These are phyloP conservation scores for Leptoclinus maculatus DNA, from an alignment of 2,797 vertebrate species.

Conservation along the genomic window DNA sequence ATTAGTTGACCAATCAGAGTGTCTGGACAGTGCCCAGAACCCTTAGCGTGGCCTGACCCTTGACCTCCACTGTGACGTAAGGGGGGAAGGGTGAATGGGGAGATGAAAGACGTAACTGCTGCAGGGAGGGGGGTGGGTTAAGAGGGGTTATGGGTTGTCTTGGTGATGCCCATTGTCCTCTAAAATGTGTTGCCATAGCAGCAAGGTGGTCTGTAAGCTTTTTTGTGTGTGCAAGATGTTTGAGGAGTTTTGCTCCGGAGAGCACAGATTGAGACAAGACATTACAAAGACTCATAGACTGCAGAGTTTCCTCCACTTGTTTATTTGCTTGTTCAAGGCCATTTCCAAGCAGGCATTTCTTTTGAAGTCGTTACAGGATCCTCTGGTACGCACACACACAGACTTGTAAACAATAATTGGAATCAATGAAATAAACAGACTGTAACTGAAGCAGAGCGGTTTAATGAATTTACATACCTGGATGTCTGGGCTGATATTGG, in stretches of 20 bases:
- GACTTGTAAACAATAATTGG: conserved; percentile 47
- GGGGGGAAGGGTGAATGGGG: conserved; percentile 85
- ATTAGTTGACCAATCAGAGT: conserved; percentile 87
- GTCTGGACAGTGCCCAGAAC: conserved; percentile 86
- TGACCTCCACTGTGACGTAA: conserved; percentile 84
- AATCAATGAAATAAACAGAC: conserved; percentile 46
- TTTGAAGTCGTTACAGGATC: conserved; percentile 66
- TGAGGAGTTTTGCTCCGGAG: conserved; percentile 78
- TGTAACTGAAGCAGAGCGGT: conserved; percentile 12
- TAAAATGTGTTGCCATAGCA: conserved; percentile 85
- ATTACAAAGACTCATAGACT: conserved; percentile 72
- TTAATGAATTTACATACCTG: conserved; percentile 22
- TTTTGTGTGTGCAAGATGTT: conserved; percentile 82
- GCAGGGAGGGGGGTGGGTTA: conserved; percentile 85
- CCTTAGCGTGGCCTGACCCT: conserved; percentile 85
- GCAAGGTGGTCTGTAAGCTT: conserved; percentile 86
- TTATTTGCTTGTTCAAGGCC: conserved; percentile 71
- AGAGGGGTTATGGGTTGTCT: conserved; percentile 89
- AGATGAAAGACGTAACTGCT: conserved; percentile 87
- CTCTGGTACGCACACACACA: conserved; percentile 42
- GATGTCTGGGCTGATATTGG: conserved; percentile 4
- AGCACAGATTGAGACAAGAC: conserved; percentile 82
- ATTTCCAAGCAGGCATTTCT: conserved; percentile 67
- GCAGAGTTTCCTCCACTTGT: conserved; percentile 67
- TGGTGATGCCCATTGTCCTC: conserved; percentile 87